Base-by-base conservation (phyloP, 64 coral and sea anemone species). In the Montipora capricornis region DNA sequence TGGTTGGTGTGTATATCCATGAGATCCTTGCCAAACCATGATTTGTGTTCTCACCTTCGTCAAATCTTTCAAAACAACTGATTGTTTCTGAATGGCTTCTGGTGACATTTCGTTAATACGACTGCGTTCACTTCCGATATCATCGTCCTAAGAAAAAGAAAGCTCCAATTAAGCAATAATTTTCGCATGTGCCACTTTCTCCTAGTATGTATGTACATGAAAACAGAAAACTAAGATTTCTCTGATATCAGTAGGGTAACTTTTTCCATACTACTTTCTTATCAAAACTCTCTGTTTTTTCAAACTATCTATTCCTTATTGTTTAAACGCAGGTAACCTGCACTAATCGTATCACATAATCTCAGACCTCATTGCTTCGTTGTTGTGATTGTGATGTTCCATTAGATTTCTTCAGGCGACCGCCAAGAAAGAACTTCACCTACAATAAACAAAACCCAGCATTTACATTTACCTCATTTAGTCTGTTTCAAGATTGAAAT, bases 371-470 rank as follows among this genome's bases (percentile, higher is more conserved):
- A 58, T 88, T 75, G 26, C 70, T 14, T 74, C 52, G 68, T 9
- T 51, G 47, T 16, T 88, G n/a, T 75, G 86, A 75, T 55, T 47
- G 48, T 29, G 44, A 9, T 17, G 83, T 82, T 15, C 77, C 89
- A 60, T n/a, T 37, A 15, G 74, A 66, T 24, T 68, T 17, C 47
- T 47, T 89, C 19, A 87, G 20, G 15, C 75, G 47, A 14, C 68
- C 80, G 24, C 88, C 80, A 79, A 96, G 47, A 13, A 94, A 96
- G 62, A 96, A 96, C 66, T 94, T 94, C 2, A 93, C 91, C 95
- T 96, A 20, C 5, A 9, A 79, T 74, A 68, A 73, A 16, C 3
- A 71, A 81, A 73, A 6, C 14, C 44, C 1, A 12, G 4, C 2
- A 64, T 16, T 37, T 4, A 15, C 61, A 64, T 64, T 64, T 78